These are phyloP conservation scores for Spodoptera littoralis DNA, from an alignment of 2,888 invertebrate species.

Conservation along the genomic window DNA sequence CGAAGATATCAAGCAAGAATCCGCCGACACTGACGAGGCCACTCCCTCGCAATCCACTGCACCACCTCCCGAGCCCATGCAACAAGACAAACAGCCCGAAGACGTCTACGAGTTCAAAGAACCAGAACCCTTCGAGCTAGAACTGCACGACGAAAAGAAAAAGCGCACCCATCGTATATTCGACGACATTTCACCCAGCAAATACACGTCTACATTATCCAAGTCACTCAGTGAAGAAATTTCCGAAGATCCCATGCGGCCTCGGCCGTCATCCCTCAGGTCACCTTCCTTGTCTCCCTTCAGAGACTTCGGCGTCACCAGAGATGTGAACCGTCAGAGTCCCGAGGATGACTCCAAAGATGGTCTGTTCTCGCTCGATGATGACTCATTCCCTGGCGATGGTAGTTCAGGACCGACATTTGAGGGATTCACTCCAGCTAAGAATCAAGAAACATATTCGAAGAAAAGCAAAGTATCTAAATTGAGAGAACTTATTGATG, in stretches of 20 bases:
- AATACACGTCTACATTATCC: constrained; percentile 81
- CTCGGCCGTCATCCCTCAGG: constrained; percentile 72
- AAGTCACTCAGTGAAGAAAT: constrained; percentile 89
- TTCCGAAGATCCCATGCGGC: constrained; percentile 78
- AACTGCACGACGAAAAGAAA: constrained; percentile 90
- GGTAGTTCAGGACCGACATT: constrained; percentile 85
- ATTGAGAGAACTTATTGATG: constrained; percentile 82
- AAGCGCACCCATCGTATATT: constrained; percentile 86
- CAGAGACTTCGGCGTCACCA: constrained; percentile 80
- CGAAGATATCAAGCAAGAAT: constrained; percentile 77
- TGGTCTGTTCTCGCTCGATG: constrained; percentile 89
- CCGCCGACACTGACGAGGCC: constrained; percentile 67
- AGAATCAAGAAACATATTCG: constrained; percentile 87
- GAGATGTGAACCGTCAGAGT: constrained; percentile 89
- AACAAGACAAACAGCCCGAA: constrained; percentile 81
- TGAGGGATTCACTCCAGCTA: constrained; percentile 88
- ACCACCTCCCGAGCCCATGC: constrained; percentile 65
- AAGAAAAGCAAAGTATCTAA: constrained; percentile 86
- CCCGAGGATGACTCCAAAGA: constrained; percentile 91
- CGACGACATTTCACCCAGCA: constrained; percentile 85
- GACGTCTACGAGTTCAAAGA: constrained; percentile 97
- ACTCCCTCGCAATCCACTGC: constrained; percentile 55
- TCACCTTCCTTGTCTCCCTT: constrained; percentile 84
- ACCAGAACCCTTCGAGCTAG: constrained; percentile 96
- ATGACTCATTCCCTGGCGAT: constrained; percentile 89